Base-by-base conservation (phyloP, 2,113 vertebrate species). In the Silurus glanis region DNA sequence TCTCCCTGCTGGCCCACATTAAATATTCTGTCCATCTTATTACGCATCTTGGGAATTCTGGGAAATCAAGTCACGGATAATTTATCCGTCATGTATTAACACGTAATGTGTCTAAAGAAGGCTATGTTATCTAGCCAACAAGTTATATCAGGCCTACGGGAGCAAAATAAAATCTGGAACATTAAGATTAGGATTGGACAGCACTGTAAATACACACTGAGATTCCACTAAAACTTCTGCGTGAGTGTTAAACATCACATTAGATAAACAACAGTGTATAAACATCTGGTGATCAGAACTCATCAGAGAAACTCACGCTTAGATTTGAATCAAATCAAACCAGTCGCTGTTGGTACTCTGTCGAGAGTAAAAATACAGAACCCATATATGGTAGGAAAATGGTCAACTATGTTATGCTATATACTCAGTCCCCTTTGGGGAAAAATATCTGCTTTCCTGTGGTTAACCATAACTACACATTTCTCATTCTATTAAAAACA, bases 301-400 rank as follows among this genome's bases (percentile, higher is more conserved):
- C 56, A 21, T 55, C 14, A 71, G 25, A 9, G 19, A 37, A 58
- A 10, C 5, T 13, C 8, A 51, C 17, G 6, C 17, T 72, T 9
- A 13, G 28, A 19, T 58, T 37, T 59, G 12, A 79, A 23, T 55
- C 21, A 62, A 19, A 37, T 4, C 23, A 28, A 51, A 47, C 19
- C 76, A 86, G 53, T 49, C 21, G 51, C n/a, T 71, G 23, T 45
- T 69, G 64, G 53, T 80, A 10, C 53, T 59, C n/a, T 4, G 28
- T 4, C 5, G 28, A 55, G 45, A 83, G 45, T 64, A 56, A 55
- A 72, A 81, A 69, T 25, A 84, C 55, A 66, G 67, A n/a, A 49
- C 53, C 78, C 51, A 83, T 85, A 87, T 86, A 87, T 82, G 85
- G 78, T 79, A 69, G 71, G 23, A 37, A 53, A 87, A 82, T 67